Base-by-base conservation (phyloP, 2,888 invertebrate genomes). In the Pemphredon lugubris region DNA sequence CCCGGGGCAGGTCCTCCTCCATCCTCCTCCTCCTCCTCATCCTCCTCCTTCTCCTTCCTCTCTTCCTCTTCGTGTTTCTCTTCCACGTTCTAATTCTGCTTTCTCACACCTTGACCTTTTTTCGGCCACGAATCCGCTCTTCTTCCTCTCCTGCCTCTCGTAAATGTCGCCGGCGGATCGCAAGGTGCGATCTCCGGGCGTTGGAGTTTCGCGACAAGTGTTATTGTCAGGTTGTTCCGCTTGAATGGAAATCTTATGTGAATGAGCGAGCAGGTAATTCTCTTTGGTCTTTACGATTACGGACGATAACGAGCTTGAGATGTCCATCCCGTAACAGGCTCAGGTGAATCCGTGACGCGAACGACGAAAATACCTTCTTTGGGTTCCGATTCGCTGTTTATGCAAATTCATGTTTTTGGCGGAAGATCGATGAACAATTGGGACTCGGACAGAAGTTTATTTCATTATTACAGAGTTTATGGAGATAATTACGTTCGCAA, bases 191-290 rank as follows among this genome's bases (percentile, higher is more conserved):
- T n/a, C n/a, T 37, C 42, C 26, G 26, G 51, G 14, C 18, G 42
- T n/a, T n/a, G 51, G 42, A 69, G 61, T 77, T 83, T 83, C 50
- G 80, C 76, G 74, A 77, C 84, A 84, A 84, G 84, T 84, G 83
- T 63, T 59, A 82, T 70, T 74, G 61, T 80, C 39, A 59, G 44
- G 11, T 30, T 39, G 39, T 40, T n/a, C 13, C 37, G 1, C n/a
- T 13, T 37, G 4, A 4, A 1, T 37, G 2, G 37, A 11, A 4
- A n/a, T n/a, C n/a, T n/a, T n/a, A n/a, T n/a, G n/a, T n/a, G n/a
- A n/a, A n/a, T n/a, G n/a, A n/a, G n/a, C n/a, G n/a, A n/a, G n/a
- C n/a, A n/a, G n/a, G n/a, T n/a, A n/a, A n/a, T n/a, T n/a, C n/a
- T n/a, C n/a, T n/a, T n/a, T n/a, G n/a, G n/a, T n/a, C n/a, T n/a